These are phyloP conservation scores for Osmoderma eremita DNA, from an alignment of 2,888 invertebrate species.

Conservation along the genomic window DNA sequence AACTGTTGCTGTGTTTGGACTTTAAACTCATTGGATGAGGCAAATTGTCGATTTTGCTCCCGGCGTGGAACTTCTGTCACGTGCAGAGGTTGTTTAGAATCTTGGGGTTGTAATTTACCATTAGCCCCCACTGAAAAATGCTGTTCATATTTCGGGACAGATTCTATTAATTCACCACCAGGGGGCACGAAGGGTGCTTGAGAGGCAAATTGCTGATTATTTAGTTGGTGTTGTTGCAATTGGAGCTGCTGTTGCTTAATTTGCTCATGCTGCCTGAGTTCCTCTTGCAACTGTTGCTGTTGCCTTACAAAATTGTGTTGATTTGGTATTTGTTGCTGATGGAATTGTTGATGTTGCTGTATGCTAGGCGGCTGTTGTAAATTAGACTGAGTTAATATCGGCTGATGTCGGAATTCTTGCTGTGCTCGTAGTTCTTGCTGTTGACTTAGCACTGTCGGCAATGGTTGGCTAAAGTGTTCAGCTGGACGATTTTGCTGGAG, in stretches of 20 bases:
- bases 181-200: conserved; percentile 58
- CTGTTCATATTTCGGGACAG: conserved; percentile 83
- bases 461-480: conserved; percentile 46
- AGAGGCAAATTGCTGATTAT: conserved; percentile 62
- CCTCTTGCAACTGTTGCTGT: conserved; percentile 57
- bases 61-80: conserved; percentile 37
- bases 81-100: conserved; percentile 4
- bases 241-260: conserved; percentile 55
- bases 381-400: conserved; percentile 14
- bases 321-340: conserved; percentile 49
- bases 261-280: conserved; percentile 54
- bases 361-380: conserved; percentile 12
- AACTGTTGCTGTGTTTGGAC: conserved; percentile 63
- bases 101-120: conserved; percentile 33
- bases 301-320: conserved; percentile 51
- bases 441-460: conserved; percentile 45
- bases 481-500: conserved; percentile 54
- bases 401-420: conserved; percentile 36
- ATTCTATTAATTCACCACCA: conserved; percentile 78
- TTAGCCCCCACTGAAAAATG: conserved; percentile 71
- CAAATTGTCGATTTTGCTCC: conserved; percentile 43
- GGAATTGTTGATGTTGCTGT: conserved; percentile 50
- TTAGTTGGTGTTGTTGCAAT: conserved; percentile 49
- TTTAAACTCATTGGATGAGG: conserved; percentile 48
- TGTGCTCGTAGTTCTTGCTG: conserved; percentile 49